Evolutionary conservation across 2,113 vertebrate genomes (phyloP), one percentile per base, ranked within the genome.

Genomic region (Macrotus californicus): DNA sequence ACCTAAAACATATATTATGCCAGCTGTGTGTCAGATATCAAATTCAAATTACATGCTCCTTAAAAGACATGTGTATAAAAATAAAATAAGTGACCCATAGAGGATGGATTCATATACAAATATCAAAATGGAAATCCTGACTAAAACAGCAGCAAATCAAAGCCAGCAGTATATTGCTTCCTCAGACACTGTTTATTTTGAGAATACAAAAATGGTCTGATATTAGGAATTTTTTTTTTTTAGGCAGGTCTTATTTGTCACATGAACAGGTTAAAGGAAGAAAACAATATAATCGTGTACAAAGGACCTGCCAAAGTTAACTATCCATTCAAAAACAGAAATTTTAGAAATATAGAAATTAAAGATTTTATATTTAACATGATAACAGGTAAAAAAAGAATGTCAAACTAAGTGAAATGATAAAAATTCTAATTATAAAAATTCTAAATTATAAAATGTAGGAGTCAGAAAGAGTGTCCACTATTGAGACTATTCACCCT

Each of bases 101-200:
- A 90, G 76, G 52, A 88, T 87, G 19, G 34, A 73, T 75, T 91
- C 52, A 70, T 12, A 66, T 31, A 39, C 48, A 81, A 75, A 56
- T 77, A 85, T 70, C 72, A 81, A 72, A 95, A 88, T 41, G 88
- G 79, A 93, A 85, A n/a, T 73, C 19, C 26, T 86, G 24, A 92
- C 34, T 89, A 70, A 56, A 86, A 93, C 70, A 39, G 43, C 41
- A 95, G 12, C 52, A 92, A 82, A 82, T 89, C 48, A 81, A 83
- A 87, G n/a, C 26, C 34, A 77, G 24, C 1, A 26, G 6, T 56
- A 16, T 67, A 54, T 31, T 46, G 11, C 64, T 93, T 72, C 69
- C 48, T 41, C n/a, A 31, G 8, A 7, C 81, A 34, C 22, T 54
- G 0, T 39, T 90, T 93, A 93, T 41, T 95, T 79, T 67, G 41